phyloP scores from a whole-genome alignment of 2,797 vertebrate genomes.

The Anomalospiza imberbis region DNA sequence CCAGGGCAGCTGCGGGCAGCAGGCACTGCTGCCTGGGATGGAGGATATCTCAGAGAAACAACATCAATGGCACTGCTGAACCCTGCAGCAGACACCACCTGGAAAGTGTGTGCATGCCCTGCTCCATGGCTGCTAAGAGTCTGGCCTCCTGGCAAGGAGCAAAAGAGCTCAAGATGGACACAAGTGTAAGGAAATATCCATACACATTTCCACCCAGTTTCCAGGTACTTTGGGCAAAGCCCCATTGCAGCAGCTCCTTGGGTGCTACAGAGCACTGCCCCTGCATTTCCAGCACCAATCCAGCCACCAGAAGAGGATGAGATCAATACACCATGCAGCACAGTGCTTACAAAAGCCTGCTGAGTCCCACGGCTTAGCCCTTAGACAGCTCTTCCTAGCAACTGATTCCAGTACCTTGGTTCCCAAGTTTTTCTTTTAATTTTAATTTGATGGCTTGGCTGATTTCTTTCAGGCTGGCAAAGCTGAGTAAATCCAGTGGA shows the following conservation, averaged over 20 bases:
- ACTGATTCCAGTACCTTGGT: neutral
- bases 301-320: neutral
- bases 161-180: neutral
- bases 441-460: neutral
- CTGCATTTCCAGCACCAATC: neutral
- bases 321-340: neutral
- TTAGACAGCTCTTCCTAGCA: neutral
- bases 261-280: neutral
- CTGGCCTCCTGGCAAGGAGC: neutral
- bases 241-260: neutral
- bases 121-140: neutral
- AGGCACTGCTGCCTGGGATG: fast-evolving
- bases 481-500: neutral
- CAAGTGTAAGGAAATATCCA: fast-evolving
- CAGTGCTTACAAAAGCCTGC: neutral
- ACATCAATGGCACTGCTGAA: fast-evolving
- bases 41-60: neutral
- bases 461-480: neutral
- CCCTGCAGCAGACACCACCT: neutral
- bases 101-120: fast-evolving
- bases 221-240: neutral
- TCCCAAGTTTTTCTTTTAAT: neutral
- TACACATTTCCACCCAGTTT: fast-evolving
- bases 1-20: neutral
- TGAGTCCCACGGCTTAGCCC: neutral